phyloP scores from a whole-genome alignment of 1,140 invertebrate genomes.

The Littorina saxatilis region DNA sequence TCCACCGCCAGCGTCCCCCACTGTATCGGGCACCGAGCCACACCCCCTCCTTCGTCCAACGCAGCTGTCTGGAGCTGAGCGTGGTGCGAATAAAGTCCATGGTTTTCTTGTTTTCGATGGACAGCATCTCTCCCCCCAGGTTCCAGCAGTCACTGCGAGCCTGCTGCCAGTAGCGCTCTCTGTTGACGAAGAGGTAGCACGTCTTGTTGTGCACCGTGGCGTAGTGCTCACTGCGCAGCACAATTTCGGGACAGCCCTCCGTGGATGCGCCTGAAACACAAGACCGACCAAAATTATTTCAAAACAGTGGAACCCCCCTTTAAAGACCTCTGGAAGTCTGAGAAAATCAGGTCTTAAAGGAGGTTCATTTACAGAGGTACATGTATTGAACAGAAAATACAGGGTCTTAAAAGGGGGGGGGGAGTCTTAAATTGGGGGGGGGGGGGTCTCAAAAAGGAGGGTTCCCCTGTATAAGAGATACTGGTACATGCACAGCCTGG shows the following conservation, averaged over 20 bases:
- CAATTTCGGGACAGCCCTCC: slow-evolving; percentile 28
- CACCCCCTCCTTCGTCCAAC: slow-evolving; percentile 60
- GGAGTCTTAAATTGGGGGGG: no score
- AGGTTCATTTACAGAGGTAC: no score
- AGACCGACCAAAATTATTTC: no score
- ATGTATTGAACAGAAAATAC: no score
- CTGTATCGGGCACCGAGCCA: slow-evolving; percentile 60
- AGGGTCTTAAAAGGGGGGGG: no score
- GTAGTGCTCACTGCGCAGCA: slow-evolving; percentile 1
- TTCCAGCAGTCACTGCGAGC: slow-evolving; percentile 55
- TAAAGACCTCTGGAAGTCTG: no score
- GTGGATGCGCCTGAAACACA: slow-evolving; percentile 18
- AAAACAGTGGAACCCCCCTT: no score
- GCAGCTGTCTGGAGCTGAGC: slow-evolving; percentile 52
- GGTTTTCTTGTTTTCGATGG: slow-evolving; percentile 46
- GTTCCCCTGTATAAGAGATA: no score
- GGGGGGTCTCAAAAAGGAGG: no score
- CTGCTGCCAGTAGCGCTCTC: slow-evolving; percentile 58
- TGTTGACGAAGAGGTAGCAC: slow-evolving; percentile 63
- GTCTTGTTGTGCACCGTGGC: slow-evolving; percentile 40
- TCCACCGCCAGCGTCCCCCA: slow-evolving; percentile 56
- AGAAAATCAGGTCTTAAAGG: no score
- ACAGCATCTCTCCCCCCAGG: slow-evolving; percentile 58
- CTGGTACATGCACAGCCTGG: no score
- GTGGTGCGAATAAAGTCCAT: slow-evolving; percentile 60